Percentiles rank a stretch among this genome's conserved stretches.
Evolutionary conservation across 2,113 vertebrate genomes (phyloP).

Genomic region (Rhinogobius similis): DNA sequence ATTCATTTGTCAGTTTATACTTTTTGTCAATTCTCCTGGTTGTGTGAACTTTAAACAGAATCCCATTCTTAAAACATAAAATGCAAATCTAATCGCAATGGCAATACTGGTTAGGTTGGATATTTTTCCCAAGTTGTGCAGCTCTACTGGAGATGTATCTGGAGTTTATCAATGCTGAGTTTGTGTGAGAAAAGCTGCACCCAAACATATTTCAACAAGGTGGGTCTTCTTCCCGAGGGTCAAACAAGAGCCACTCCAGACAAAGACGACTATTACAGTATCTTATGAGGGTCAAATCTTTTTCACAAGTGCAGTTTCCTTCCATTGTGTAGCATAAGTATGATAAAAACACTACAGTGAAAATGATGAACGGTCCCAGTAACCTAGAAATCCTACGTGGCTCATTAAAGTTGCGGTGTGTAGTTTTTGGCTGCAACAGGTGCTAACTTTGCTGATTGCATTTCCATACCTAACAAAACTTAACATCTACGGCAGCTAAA

Average conservation of each 20-base stretch:
- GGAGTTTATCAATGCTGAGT: conserved; percentile 24
- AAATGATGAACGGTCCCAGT: conserved; percentile 40
- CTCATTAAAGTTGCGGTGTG: conserved; percentile 36
- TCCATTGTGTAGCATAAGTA: conserved; percentile 59
- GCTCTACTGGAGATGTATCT: no score
- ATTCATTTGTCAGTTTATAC: no score
- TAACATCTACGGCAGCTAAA: not conserved
- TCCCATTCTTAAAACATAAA: no score
- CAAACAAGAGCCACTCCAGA: conserved; percentile 24
- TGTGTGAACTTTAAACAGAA: no score
- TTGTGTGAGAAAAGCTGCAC: conserved; percentile 28
- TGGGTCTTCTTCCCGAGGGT: conserved; percentile 65
- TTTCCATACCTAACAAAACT: not conserved
- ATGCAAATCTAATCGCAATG: no score
- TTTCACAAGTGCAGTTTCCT: conserved; percentile 52
- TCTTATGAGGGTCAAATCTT: conserved; percentile 25
- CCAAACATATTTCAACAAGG: conserved; percentile 66
- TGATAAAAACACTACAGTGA: conserved; percentile 12
- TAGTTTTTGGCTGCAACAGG: not conserved
- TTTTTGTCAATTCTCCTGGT: no score
- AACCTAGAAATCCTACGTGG: conserved; percentile 40
- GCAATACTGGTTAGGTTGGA: no score
- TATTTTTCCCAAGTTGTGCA: no score
- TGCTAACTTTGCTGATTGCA: not conserved
- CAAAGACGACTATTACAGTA: conserved; percentile 8